A percentile compares a stretch with the other conserved stretches of the same genome.
Evolutionary conservation across 1,140 invertebrate species (phyloP).

Genomic region (Drosophila athabasca): DNA sequence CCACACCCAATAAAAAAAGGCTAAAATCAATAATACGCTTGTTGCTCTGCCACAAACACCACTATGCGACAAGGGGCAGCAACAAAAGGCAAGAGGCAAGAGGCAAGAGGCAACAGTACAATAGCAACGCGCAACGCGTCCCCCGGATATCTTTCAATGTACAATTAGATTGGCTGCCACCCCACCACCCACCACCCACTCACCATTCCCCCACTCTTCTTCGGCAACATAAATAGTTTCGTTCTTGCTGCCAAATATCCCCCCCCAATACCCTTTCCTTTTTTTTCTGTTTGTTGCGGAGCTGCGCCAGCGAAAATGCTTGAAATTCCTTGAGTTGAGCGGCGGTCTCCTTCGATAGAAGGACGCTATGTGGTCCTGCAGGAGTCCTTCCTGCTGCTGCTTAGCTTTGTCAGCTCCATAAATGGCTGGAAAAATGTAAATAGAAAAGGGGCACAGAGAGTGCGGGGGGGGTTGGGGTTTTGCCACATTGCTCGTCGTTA

Average conservation of each 20-base stretch:
- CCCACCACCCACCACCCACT: background rate
- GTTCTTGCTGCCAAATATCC: too few species aligned
- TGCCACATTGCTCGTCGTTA: slow-evolving; percentile 69
- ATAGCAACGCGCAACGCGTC: slow-evolving; percentile 42
- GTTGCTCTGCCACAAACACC: slow-evolving; percentile 56
- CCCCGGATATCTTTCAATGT: slow-evolving; percentile 65
- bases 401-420: slow-evolving; percentile 60
- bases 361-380: background rate
- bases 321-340: slow-evolving; percentile 60
- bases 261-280: background rate
- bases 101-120: slow-evolving; percentile 14
- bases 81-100: slow-evolving; percentile 25
- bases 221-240: slow-evolving; percentile 76
- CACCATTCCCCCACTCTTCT: slow-evolving; percentile 13
- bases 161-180: slow-evolving; percentile 71
- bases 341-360: slow-evolving; percentile 30
- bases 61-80: background rate
- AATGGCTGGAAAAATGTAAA: slow-evolving; percentile 67
- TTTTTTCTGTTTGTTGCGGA: slow-evolving; percentile 12
- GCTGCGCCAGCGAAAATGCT: slow-evolving; percentile 64
- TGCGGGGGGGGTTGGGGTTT: background rate
- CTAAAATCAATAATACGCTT: slow-evolving; percentile 83
- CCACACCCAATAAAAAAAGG: slow-evolving; percentile 40
- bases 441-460: slow-evolving; percentile 2
- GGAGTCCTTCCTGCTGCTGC: slow-evolving; percentile 4